Evolutionary conservation across 2,797 vertebrate species (phyloP), one percentile per base, ranked within the genome.

Genomic region (Onychomys torridus): DNA sequence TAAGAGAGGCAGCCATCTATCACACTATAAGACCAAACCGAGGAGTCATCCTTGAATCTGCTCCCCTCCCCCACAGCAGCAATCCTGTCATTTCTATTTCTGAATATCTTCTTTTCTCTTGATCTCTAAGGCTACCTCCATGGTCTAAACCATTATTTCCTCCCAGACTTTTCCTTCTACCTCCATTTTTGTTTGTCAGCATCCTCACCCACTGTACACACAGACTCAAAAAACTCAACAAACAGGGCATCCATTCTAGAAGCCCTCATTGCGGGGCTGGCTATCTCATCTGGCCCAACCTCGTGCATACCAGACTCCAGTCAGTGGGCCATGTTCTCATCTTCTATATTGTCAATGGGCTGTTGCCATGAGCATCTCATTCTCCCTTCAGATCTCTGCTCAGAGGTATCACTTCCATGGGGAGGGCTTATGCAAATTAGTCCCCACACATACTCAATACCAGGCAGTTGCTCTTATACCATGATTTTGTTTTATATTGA

Each of bases 311-410:
- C 37, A 23, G 89, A 93, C 12, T 77, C 37, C 17, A 49, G 17
- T 9, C n/a, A 37, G n/a, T 9, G 21, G 55, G 29, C n/a, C 32
- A 7, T 0, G 0, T 2, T 14, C 27, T 59, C 43, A 65, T 9
- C 71, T 93, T 27, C 55, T 27, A 67, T n/a, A 23, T 13, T 0
- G 5, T 12, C 71, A 79, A 40, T 19, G 46, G 71, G 23, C 40
- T 52, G 40, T 63, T 52, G 32, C 32, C 59, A 78, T 29, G 21
- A 29, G 23, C 32, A 21, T 0, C 65, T 84, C 59, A 29, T 23
- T 65, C 25, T 76, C 27, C 49, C 0, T 13, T 75, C 16, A 69
- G 65, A n/a, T 49, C n/a, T 83, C 27, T 29, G n/a, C 19, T 87
- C 71, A 19, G 55, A 94, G 21, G 49, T 46, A 43, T 14, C 61